Percentiles rank a stretch among this genome's conserved stretches.
Conservation (phyloP, 2,888 invertebrate species). For the Unio pictorum region DNA sequence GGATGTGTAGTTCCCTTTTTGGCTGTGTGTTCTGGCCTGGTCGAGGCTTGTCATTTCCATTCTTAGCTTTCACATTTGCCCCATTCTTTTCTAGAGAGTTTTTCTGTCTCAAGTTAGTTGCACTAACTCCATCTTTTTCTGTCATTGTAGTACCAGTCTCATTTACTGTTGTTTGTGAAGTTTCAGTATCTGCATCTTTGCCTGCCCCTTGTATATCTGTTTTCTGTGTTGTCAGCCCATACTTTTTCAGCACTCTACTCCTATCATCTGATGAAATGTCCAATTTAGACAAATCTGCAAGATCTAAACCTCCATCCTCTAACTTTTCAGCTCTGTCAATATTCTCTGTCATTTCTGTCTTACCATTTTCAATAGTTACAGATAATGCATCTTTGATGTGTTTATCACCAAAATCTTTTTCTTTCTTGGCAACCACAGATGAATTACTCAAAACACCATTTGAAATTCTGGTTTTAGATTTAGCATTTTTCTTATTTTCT, state of each 20-base stretch:
- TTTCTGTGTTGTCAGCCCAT: conserved; percentile 24
- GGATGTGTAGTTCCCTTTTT: conserved; percentile 17
- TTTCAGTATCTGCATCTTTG: conserved; percentile 3
- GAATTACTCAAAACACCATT: neutral
- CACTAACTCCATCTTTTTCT: neutral
- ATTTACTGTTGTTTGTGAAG: neutral
- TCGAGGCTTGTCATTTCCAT: conserved; percentile 8
- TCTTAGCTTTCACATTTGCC: too few relatives aligned
- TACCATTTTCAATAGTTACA: too few relatives aligned
- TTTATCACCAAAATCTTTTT: conserved; percentile 13
- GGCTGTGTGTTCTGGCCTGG: conserved; percentile 9
- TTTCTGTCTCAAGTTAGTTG: neutral
- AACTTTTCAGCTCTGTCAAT: too few relatives aligned
- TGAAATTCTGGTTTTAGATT: neutral
- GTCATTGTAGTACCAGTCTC: neutral
- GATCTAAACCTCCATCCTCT: too few relatives aligned
- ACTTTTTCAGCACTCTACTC: conserved; percentile 24
- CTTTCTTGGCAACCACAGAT: conserved; percentile 6
- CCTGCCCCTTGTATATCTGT: neutral
- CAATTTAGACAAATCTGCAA: too few relatives aligned
- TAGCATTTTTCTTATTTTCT: conserved; percentile 7
- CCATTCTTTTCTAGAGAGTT: neutral
- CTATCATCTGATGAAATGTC: too few relatives aligned
- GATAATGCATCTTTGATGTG: too few relatives aligned
- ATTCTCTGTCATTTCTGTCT: too few relatives aligned